phyloP scores from a whole-genome alignment of 2,888 invertebrate species.

The Himalopsyche tibetana region DNA sequence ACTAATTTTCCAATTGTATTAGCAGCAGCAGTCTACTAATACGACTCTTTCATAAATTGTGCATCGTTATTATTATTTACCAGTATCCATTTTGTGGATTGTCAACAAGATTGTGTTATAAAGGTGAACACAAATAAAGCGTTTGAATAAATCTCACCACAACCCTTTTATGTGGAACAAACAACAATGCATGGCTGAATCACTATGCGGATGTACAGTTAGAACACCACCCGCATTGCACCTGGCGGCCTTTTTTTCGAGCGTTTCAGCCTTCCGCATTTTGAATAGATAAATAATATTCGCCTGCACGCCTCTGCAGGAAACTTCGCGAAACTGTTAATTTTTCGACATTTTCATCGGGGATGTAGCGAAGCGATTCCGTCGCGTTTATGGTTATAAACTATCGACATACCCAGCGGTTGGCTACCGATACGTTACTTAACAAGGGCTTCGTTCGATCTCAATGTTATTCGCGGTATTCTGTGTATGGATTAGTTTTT shows the following conservation, averaged over 20 bases:
- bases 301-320: background rate
- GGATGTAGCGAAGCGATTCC: too few species aligned
- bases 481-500: too few species aligned
- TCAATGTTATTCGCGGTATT: too few species aligned
- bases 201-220: constrained; percentile 53
- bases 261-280: constrained; percentile 46
- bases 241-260: constrained; percentile 52
- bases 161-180: constrained; percentile 52
- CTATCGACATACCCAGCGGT: too few species aligned
- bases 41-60: background rate
- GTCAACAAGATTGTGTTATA: constrained; percentile 55
- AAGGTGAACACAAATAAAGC: background rate
- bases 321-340: too few species aligned
- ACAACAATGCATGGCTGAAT: constrained; percentile 49
- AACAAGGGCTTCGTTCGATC: too few species aligned
- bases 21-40: too few species aligned
- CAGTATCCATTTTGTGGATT: constrained; percentile 28
- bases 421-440: too few species aligned
- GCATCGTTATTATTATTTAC: constrained; percentile 25
- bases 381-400: too few species aligned
- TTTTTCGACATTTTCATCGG: too few species aligned
- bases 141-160: constrained; percentile 47
- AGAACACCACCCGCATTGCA: constrained; percentile 61
- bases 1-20: too few species aligned
- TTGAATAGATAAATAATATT: background rate